Percentiles rank a stretch among this genome's conserved stretches.
These are phyloP conservation scores for Ophonus ardosiacus DNA, from an alignment of 2,888 invertebrate genomes.

Conservation along the genomic window DNA sequence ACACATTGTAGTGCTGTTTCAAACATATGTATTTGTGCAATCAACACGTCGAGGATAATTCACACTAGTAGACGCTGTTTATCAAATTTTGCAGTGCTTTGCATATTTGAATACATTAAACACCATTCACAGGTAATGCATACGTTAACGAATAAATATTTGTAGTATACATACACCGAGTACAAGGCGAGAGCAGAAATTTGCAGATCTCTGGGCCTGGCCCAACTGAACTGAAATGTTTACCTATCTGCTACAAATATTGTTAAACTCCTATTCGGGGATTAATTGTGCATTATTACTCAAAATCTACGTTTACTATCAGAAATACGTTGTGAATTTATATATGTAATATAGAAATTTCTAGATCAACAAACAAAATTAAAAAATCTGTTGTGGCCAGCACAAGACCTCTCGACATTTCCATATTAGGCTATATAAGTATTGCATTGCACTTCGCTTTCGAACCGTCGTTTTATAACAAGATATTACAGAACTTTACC, in stretches of 20 bases:
- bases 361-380: too few relatives aligned
- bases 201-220: constrained; percentile 5
- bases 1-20: constrained; percentile 30
- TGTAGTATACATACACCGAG: constrained; percentile 4
- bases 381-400: too few relatives aligned
- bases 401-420: too few relatives aligned
- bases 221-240: not conserved
- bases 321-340: too few relatives aligned
- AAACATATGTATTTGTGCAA: constrained; percentile 48
- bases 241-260: not conserved
- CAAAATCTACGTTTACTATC: not conserved
- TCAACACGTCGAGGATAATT: constrained; percentile 45
- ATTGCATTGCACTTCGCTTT: too few relatives aligned
- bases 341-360: too few relatives aligned
- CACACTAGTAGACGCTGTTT: constrained; percentile 42
- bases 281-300: not conserved
- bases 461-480: too few relatives aligned
- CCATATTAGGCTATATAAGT: too few relatives aligned
- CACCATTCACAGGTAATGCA: constrained; percentile 43
- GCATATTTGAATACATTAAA: constrained; percentile 50
- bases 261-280: constrained; percentile 2
- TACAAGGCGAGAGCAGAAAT: constrained; percentile 9
- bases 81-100: constrained; percentile 48
- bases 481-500: too few relatives aligned
- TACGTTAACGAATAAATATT: constrained; percentile 48